phyloP scores from a whole-genome alignment of 2,797 vertebrate species.

The Ciconia nigra region DNA sequence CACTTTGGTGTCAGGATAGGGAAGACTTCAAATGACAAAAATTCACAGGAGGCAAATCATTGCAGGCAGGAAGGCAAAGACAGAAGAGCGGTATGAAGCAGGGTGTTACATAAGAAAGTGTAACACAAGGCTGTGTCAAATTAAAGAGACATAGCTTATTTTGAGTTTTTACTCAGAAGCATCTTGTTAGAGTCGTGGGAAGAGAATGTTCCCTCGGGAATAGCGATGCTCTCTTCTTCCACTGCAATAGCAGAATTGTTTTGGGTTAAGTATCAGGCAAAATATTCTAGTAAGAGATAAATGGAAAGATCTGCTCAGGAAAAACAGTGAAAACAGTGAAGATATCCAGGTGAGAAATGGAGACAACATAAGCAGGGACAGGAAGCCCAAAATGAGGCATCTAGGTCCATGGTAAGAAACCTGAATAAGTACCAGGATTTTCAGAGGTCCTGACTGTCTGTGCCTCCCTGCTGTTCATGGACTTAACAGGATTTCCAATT shows the following conservation, averaged over 20 bases:
- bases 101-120: background rate
- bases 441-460: background rate
- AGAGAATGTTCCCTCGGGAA: background rate
- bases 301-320: background rate
- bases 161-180: background rate
- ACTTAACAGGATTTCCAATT: background rate
- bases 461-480: background rate
- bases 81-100: background rate
- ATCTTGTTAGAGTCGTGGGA: background rate
- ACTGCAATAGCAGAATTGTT: background rate
- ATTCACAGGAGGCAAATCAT: background rate
- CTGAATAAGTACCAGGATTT: background rate
- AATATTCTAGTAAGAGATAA: constrained; percentile 2
- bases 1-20: background rate
- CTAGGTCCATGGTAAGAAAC: background rate
- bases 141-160: background rate
- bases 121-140: background rate
- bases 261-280: background rate
- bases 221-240: background rate
- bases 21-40: background rate
- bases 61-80: background rate
- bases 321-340: constrained; percentile 2
- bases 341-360: background rate
- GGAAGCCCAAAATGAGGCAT: background rate
- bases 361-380: background rate